phyloP scores from a whole-genome alignment of 2,888 invertebrate genomes.

The Eupithecia centaureata region DNA sequence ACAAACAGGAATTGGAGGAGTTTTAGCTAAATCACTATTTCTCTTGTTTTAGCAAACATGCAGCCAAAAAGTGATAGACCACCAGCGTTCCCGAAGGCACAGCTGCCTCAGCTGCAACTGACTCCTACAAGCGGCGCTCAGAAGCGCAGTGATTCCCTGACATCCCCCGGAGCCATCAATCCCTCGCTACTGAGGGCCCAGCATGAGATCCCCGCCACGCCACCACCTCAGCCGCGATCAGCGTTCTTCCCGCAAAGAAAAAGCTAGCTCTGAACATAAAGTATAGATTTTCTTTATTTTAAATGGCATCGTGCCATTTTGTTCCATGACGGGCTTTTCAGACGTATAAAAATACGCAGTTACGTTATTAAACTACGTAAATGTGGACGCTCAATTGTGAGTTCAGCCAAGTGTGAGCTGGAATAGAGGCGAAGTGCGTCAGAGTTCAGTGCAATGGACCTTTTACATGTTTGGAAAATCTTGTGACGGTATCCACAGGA shows the following conservation, averaged over 20 bases:
- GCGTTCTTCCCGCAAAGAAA: conserved; percentile 74
- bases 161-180: conserved; percentile 55
- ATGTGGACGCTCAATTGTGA: conserved; percentile 54
- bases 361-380: conserved; percentile 63
- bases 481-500: background rate
- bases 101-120: conserved; percentile 69
- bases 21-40: background rate
- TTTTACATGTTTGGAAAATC: conserved; percentile 6
- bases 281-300: conserved; percentile 55
- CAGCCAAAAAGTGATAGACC: conserved; percentile 74
- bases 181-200: conserved; percentile 74
- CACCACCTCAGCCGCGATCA: conserved; percentile 70
- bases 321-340: conserved; percentile 67
- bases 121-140: conserved; percentile 67
- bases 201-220: conserved; percentile 76
- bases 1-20: background rate
- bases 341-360: conserved; percentile 71
- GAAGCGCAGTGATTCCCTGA: conserved; percentile 57
- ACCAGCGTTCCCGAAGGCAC: conserved; percentile 64
- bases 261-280: conserved; percentile 62
- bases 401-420: conserved; percentile 47
- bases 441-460: conserved; percentile 41
- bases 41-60: conserved; percentile 65
- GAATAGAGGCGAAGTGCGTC: conserved; percentile 52
- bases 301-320: conserved; percentile 78